These are phyloP conservation scores for Tetramorium simillimum DNA, from an alignment of 1,140 invertebrate genomes.

Conservation along the genomic window DNA sequence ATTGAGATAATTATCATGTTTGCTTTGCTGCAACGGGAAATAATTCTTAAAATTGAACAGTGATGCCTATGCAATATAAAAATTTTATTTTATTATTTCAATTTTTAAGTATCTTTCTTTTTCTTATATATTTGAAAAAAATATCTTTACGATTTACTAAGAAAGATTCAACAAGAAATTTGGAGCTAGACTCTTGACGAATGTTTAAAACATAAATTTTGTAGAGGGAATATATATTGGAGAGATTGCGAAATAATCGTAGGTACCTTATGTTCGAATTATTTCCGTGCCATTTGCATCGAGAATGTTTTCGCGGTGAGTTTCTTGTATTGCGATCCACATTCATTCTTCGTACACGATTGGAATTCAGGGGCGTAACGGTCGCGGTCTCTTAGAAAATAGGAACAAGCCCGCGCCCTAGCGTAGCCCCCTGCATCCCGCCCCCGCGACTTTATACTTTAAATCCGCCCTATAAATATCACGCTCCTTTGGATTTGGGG, in stretches of 20 bases:
- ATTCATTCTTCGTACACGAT: constrained; percentile 63
- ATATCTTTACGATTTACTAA: not conserved
- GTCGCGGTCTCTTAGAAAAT: constrained; percentile 80
- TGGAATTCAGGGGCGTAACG: constrained; percentile 64
- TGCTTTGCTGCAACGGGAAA: constrained; percentile 58
- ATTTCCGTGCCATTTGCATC: constrained; percentile 50
- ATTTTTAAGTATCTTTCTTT: not conserved
- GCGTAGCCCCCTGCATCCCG: constrained; percentile 62
- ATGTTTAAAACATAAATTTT: constrained; percentile 12
- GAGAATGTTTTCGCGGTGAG: constrained; percentile 19
- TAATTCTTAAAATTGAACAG: not conserved
- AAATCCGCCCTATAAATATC: constrained; percentile 86
- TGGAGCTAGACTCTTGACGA: not conserved
- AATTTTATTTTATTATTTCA: not conserved
- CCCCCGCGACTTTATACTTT: constrained; percentile 84
- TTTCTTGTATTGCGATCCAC: constrained; percentile 60
- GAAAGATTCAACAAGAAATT: not conserved
- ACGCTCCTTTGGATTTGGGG: constrained; percentile 84
- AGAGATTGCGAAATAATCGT: constrained; percentile 26
- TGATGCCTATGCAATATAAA: not conserved
- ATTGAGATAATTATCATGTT: constrained; percentile 62
- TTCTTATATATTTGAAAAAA: not conserved
- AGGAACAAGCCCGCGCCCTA: constrained; percentile 78
- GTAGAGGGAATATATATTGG: not conserved
- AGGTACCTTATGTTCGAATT: constrained; percentile 39